Percentiles rank a stretch among this genome's conserved stretches.
These are phyloP conservation scores for Drosophila merina DNA, from an alignment of 2,888 invertebrate genomes.

Conservation along the genomic window DNA sequence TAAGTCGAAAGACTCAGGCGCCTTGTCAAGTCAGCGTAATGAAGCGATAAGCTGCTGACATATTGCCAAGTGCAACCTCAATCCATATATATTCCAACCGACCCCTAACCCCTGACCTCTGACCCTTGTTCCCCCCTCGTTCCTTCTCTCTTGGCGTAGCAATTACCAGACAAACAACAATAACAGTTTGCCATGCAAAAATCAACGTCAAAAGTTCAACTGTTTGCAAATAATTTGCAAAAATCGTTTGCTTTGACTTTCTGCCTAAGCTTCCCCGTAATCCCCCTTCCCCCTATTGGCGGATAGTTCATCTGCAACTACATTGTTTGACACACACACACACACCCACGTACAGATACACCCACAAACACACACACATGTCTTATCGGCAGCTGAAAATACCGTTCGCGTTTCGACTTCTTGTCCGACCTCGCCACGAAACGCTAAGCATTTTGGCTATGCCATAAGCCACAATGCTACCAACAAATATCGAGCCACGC, in stretches of 20 bases:
- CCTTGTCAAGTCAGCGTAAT: constrained; percentile 63
- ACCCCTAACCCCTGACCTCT: neutral
- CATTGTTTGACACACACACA: constrained; percentile 63
- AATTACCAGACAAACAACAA: constrained; percentile 59
- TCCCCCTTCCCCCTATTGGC: neutral
- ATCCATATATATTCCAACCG: constrained; percentile 36
- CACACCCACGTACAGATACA: constrained; percentile 40
- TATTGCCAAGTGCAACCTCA: constrained; percentile 67
- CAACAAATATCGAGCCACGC: constrained; percentile 25
- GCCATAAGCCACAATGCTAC: constrained; percentile 56
- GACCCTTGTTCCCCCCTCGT: neutral
- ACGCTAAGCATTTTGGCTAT: constrained; percentile 61
- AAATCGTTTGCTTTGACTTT: constrained; percentile 61
- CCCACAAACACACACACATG: constrained; percentile 13
- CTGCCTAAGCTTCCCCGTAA: constrained; percentile 9
- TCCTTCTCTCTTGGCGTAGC: constrained; percentile 29
- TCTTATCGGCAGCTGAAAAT: constrained; percentile 54
- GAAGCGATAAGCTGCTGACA: constrained; percentile 70
- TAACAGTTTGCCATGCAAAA: constrained; percentile 56
- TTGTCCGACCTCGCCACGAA: constrained; percentile 49
- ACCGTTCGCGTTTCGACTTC: constrained; percentile 58
- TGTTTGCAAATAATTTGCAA: constrained; percentile 70
- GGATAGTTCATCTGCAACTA: constrained; percentile 56
- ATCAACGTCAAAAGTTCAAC: constrained; percentile 67
- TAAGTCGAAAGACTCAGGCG: constrained; percentile 42